A percentile compares a stretch with the other conserved stretches of the same genome.
phyloP scores from a whole-genome alignment of 1,140 invertebrate species.

The Cotesia glomerata region DNA sequence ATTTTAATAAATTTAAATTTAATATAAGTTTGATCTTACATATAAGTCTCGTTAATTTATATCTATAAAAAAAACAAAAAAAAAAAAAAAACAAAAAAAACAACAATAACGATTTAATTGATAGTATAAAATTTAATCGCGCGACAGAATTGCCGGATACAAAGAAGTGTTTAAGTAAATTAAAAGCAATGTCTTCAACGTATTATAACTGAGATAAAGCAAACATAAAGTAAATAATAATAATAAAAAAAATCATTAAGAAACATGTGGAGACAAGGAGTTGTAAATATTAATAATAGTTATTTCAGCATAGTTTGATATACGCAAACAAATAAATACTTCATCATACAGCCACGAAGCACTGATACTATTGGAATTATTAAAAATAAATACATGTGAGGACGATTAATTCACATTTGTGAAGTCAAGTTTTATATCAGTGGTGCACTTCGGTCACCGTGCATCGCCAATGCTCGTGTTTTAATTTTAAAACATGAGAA shows the following conservation, averaged over 20 bases:
- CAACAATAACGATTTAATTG: too few relatives aligned
- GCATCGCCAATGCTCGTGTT: constrained; percentile 41
- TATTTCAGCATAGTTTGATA: constrained; percentile 60
- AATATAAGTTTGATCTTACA: neutral
- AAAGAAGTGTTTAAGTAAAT: too few relatives aligned
- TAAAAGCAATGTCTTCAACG: constrained; percentile 5
- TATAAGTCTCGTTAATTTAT: neutral
- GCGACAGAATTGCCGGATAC: too few relatives aligned
- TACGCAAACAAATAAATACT: constrained; percentile 60
- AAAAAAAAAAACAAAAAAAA: too few relatives aligned
- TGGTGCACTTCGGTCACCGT: constrained; percentile 54
- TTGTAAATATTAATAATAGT: constrained; percentile 57
- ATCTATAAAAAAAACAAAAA: neutral
- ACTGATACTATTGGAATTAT: constrained; percentile 46
- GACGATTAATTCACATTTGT: constrained; percentile 52
- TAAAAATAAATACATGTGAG: constrained; percentile 42
- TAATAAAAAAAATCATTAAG: constrained; percentile 37
- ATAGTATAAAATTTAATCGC: too few relatives aligned
- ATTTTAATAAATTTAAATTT: neutral
- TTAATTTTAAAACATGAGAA: neutral
- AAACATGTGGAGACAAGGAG: constrained; percentile 36
- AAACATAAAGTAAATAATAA: constrained; percentile 29
- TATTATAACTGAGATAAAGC: constrained; percentile 13
- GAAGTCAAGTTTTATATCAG: constrained; percentile 62
- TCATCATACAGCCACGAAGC: constrained; percentile 56